Conservation (phyloP, 2,113 vertebrate species). For the Crotalus viridis region DNA sequence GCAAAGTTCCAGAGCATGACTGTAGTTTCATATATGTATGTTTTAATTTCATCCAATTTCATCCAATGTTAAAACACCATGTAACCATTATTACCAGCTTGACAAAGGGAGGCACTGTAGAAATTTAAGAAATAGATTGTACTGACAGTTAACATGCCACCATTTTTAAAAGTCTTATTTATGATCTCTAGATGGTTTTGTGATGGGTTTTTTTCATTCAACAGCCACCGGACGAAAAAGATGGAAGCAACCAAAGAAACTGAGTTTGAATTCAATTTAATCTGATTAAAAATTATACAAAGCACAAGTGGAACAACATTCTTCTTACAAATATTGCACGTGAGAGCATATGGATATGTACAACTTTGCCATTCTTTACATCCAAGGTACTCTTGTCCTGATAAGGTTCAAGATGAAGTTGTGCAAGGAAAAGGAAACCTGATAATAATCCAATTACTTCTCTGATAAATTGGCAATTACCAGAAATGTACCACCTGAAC, state of each 20-base stretch:
- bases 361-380: slow-evolving; percentile 30
- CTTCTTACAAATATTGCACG: slow-evolving; percentile 57
- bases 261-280: slow-evolving; percentile 64
- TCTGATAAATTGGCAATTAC: neutral
- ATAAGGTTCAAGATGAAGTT: neutral
- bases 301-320: slow-evolving; percentile 35
- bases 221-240: neutral
- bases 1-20: neutral
- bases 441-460: neutral
- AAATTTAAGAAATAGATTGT: neutral
- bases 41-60: neutral
- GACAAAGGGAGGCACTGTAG: neutral
- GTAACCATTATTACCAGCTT: neutral
- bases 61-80: neutral
- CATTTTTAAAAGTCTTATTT: neutral
- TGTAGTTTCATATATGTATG: neutral
- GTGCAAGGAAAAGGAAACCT: neutral
- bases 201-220: neutral
- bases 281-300: slow-evolving; percentile 66
- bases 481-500: neutral
- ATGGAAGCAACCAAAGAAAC: slow-evolving; percentile 12
- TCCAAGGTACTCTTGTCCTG: neutral
- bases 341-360: slow-evolving; percentile 53
- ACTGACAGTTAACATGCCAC: neutral
- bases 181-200: neutral